Evolutionary conservation across 2,113 vertebrate genomes (phyloP).

Genomic region (Ictidomys tridecemlineatus): DNA sequence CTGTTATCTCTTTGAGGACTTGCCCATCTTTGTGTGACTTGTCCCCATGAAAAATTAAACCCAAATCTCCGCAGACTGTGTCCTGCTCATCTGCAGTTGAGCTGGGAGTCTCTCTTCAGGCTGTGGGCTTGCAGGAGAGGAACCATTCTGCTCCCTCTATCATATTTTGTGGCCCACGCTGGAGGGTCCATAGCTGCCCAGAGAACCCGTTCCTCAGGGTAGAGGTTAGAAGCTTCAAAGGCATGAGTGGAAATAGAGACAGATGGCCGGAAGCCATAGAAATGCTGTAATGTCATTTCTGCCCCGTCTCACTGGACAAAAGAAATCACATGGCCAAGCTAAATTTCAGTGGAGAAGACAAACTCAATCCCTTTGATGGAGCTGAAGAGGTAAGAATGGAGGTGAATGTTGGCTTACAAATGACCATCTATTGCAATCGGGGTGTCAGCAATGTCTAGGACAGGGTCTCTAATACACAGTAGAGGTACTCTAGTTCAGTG

Average conservation of each 20-base stretch:
- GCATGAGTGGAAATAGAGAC: background rate
- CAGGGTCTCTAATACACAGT: rapidly evolving
- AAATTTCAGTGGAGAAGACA: background rate
- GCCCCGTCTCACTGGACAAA: background rate
- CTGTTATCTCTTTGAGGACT: background rate
- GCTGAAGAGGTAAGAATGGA: rapidly evolving
- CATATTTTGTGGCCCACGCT: background rate
- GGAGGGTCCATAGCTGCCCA: background rate
- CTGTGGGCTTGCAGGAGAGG: rapidly evolving
- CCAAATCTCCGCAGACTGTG: background rate
- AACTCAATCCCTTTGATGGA: background rate
- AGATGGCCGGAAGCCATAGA: background rate
- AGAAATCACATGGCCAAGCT: background rate
- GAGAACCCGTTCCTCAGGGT: rapidly evolving
- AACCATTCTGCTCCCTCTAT: background rate
- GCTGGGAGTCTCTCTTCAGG: too few species aligned
- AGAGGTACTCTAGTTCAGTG: background rate
- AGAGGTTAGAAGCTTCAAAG: background rate
- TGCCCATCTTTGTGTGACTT: background rate
- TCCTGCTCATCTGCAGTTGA: too few species aligned
- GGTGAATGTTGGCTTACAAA: background rate
- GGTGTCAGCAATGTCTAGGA: background rate
- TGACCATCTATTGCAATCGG: too few species aligned
- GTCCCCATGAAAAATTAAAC: background rate
- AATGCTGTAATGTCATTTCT: background rate